phyloP scores from a whole-genome alignment of 2,888 invertebrate genomes.

The Tanypteryx hageni region DNA sequence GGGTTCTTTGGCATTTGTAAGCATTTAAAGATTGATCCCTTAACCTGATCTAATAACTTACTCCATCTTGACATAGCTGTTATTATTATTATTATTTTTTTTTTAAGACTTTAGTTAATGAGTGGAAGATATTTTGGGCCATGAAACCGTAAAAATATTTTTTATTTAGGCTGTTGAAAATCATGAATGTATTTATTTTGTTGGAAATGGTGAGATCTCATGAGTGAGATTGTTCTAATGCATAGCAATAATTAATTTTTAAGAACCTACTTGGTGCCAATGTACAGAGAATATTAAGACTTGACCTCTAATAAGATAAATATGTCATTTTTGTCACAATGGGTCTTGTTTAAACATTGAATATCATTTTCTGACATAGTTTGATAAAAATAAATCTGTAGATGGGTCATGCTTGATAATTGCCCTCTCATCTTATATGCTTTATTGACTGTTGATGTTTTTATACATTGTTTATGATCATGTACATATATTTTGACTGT shows the following conservation, averaged over 20 bases:
- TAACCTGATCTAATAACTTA: neutral
- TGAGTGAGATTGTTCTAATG: neutral
- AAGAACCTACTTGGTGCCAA: neutral
- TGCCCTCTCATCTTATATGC: neutral
- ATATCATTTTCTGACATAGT: no score
- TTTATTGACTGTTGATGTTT: neutral
- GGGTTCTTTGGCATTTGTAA: neutral
- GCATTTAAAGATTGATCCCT: neutral
- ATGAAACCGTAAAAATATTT: neutral
- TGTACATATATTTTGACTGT: constrained; percentile 19
- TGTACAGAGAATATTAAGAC: neutral
- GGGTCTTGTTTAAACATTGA: neutral
- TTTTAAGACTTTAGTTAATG: neutral
- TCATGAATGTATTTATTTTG: neutral
- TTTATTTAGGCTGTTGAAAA: neutral
- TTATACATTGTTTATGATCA: neutral
- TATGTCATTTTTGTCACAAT: neutral
- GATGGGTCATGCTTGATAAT: neutral
- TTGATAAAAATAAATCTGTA: neutral
- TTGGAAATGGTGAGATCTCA: neutral
- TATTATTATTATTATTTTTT: neutral
- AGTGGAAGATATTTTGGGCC: neutral
- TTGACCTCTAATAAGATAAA: neutral
- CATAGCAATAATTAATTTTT: neutral
- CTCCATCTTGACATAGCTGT: neutral